Percentiles rank a stretch among this genome's conserved stretches.
These are phyloP conservation scores for Diloba caeruleocephala DNA, from an alignment of 2,888 invertebrate genomes.

Conservation along the genomic window DNA sequence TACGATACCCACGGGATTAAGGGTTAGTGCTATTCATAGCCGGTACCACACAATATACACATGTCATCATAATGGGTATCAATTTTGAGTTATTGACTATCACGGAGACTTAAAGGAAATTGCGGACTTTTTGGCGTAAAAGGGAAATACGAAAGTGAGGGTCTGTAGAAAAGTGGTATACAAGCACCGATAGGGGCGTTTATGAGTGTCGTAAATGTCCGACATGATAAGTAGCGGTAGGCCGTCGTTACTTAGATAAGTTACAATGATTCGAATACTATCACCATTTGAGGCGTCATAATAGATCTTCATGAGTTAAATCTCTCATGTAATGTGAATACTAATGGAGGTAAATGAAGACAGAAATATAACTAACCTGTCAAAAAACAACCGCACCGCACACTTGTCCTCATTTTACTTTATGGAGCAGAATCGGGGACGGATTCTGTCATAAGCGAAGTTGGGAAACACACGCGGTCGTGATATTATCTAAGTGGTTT, in stretches of 20 bases:
- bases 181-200: not conserved
- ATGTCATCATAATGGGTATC: slow-evolving; percentile 10
- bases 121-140: slow-evolving; percentile 16
- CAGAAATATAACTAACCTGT: too few relatives aligned
- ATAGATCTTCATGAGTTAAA: not conserved
- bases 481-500: too few relatives aligned
- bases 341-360: too few relatives aligned
- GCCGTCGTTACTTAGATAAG: not conserved
- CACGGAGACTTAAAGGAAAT: slow-evolving; percentile 23
- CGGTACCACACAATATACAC: too few relatives aligned
- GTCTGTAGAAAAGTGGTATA: slow-evolving; percentile 5
- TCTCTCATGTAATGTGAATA: too few relatives aligned
- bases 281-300: not conserved
- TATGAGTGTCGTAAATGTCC: not conserved
- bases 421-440: too few relatives aligned
- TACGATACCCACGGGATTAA: too few relatives aligned
- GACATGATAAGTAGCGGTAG: not conserved
- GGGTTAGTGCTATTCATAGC: too few relatives aligned
- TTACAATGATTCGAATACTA: not conserved
- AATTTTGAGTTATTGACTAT: slow-evolving; percentile 40
- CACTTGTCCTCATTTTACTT: too few relatives aligned
- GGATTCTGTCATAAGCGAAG: too few relatives aligned
- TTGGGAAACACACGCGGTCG: too few relatives aligned
- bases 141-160: slow-evolving; percentile 14
- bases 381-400: too few relatives aligned